These are phyloP conservation scores for Tachina fera DNA, from an alignment of 2,888 invertebrate genomes.

Conservation along the genomic window DNA sequence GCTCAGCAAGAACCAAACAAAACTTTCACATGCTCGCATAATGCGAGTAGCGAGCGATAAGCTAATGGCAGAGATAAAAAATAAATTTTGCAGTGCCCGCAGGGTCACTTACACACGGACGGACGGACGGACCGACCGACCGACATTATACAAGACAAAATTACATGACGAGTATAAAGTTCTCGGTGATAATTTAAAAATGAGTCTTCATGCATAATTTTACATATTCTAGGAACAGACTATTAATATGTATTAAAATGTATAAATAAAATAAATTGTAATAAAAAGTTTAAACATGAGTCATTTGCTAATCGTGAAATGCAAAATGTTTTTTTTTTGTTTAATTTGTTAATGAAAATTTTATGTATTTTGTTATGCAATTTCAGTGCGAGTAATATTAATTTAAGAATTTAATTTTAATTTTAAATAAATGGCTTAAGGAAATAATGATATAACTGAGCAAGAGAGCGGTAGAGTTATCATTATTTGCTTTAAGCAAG, in stretches of 20 bases:
- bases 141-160: conserved; percentile 2
- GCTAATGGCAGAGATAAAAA: not conserved
- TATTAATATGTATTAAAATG: conserved; percentile 49
- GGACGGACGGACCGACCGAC: not conserved
- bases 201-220: conserved; percentile 31
- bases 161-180: conserved; percentile 41
- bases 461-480: no score
- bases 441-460: no score
- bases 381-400: conserved; percentile 1
- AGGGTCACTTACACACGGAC: conserved; percentile 32
- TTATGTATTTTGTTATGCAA: not conserved
- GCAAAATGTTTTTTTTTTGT: not conserved
- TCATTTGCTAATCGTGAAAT: conserved; percentile 40
- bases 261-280: conserved; percentile 38
- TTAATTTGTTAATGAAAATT: conserved; percentile 27
- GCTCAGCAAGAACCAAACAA: not conserved
- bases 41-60: not conserved
- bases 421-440: no score
- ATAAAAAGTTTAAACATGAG: conserved; percentile 2
- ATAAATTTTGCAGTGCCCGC: conserved; percentile 2
- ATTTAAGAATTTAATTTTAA: not conserved
- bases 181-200: conserved; percentile 38
- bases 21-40: not conserved
- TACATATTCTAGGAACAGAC: conserved; percentile 43
- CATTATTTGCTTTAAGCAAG: no score